A percentile compares a stretch with the other conserved stretches of the same genome.
Conservation (phyloP, 2,888 invertebrate genomes). For the Nasonia oneida region DNA sequence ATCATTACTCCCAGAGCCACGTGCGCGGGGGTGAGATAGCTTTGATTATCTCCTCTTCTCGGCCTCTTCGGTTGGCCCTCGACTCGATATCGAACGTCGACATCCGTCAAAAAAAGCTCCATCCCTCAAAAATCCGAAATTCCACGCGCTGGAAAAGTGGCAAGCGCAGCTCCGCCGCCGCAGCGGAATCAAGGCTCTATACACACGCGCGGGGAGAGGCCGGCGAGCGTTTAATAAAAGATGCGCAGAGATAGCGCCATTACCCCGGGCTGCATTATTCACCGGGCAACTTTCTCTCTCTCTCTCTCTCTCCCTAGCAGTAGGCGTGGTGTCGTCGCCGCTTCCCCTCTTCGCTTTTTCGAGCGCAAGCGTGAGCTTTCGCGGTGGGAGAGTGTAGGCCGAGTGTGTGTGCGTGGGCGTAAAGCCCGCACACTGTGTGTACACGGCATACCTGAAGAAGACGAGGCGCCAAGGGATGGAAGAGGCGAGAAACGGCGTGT, state of each 20-base stretch:
- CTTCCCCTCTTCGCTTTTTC: conserved; percentile 32
- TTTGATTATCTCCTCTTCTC: too few relatives aligned
- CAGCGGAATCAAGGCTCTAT: background rate
- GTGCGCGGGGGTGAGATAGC: background rate
- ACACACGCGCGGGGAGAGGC: conserved; percentile 16
- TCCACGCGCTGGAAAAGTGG: background rate
- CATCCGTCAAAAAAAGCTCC: background rate
- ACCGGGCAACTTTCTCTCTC: conserved; percentile 74
- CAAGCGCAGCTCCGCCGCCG: background rate
- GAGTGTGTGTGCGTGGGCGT: background rate
- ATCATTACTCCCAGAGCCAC: conserved; percentile 41
- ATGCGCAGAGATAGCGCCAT: conserved; percentile 80
- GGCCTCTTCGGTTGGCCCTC: too few relatives aligned
- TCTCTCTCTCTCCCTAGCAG: conserved; percentile 33
- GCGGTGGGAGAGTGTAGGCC: background rate
- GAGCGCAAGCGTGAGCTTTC: conserved; percentile 6
- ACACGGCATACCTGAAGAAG: background rate
- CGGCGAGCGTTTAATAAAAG: conserved; percentile 77
- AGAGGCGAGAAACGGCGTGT: conserved; percentile 57
- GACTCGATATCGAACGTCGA: too few relatives aligned
- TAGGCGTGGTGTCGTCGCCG: conserved; percentile 59
- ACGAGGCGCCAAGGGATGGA: background rate
- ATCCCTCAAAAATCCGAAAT: background rate
- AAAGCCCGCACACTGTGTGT: background rate
- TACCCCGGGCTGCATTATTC: conserved; percentile 79